Evolutionary conservation across 2,113 vertebrate species (phyloP).

Genomic region (Ochotona princeps): DNA sequence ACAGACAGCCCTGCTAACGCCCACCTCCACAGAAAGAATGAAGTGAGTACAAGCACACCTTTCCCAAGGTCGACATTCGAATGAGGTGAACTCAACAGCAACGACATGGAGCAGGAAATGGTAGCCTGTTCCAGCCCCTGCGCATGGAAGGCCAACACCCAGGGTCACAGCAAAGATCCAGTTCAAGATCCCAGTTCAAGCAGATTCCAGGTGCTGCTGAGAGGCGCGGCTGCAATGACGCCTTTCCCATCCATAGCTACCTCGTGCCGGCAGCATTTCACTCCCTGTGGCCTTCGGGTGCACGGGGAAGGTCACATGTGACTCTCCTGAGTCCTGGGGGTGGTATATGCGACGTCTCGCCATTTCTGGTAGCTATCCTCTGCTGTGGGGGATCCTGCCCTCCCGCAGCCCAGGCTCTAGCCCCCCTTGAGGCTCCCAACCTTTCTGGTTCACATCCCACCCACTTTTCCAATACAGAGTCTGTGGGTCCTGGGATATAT

Average conservation of each 20-base stretch:
- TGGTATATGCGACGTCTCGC: not conserved
- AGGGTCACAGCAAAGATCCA: not conserved
- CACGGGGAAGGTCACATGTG: accelerated
- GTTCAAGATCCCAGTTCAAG: too few relatives aligned
- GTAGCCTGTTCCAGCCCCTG: accelerated
- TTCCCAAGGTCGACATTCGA: not conserved
- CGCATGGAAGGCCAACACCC: accelerated
- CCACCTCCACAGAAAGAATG: not conserved
- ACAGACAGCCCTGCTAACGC: too few relatives aligned
- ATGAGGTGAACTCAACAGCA: not conserved
- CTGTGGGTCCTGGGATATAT: not conserved
- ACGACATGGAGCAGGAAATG: not conserved
- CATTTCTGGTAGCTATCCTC: too few relatives aligned
- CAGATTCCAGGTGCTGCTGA: not conserved
- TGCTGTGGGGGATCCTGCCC: not conserved
- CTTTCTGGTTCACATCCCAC: not conserved
- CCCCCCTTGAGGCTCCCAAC: not conserved
- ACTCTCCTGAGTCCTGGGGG: not conserved
- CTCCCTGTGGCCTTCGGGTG: not conserved
- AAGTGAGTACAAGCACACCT: not conserved
- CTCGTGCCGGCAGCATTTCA: not conserved
- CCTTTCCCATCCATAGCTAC: not conserved
- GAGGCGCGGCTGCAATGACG: not conserved
- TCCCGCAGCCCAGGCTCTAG: not conserved
- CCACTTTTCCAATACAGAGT: not conserved